Evolutionary conservation across 2,888 invertebrate species (phyloP).

Genomic region (Lepidonotus clava): DNA sequence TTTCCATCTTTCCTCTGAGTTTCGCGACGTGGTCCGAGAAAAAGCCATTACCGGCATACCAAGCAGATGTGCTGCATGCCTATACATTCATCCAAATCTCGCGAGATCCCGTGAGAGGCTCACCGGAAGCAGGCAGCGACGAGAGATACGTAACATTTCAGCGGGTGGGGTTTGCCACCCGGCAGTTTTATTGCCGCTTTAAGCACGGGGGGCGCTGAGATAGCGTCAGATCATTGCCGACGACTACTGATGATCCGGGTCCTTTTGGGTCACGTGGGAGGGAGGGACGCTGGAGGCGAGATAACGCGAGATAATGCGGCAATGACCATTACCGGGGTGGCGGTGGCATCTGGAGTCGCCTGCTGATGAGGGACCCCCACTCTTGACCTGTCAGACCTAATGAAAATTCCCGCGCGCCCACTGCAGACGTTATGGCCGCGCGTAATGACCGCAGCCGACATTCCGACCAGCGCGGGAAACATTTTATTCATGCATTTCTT

Average conservation of each 20-base stretch:
- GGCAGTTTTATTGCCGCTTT: slow-evolving; percentile 18
- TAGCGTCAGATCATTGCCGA: slow-evolving; percentile 22
- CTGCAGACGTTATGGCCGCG: not conserved
- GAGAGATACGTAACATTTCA: slow-evolving; percentile 34
- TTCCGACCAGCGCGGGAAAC: not conserved
- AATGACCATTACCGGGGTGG: slow-evolving; percentile 31
- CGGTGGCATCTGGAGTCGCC: not conserved
- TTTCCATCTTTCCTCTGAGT: no score
- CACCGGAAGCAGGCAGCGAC: slow-evolving; percentile 23
- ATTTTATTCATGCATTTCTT: slow-evolving; percentile 41
- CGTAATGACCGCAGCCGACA: slow-evolving; percentile 36
- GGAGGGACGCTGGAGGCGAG: not conserved
- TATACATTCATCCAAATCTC: slow-evolving; percentile 39
- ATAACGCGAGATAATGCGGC: slow-evolving; percentile 18
- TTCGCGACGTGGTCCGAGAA: no score
- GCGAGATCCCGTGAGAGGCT: slow-evolving; percentile 2
- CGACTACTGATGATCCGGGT: slow-evolving; percentile 23
- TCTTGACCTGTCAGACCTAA: slow-evolving; percentile 49
- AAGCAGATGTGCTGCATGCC: slow-evolving; percentile 17
- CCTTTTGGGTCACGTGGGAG: slow-evolving; percentile 9
- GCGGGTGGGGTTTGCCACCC: not conserved
- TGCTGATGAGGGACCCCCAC: not conserved
- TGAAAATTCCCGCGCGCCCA: slow-evolving; percentile 47
- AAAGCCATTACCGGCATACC: no score
- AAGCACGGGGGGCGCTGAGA: not conserved